Conservation (phyloP, 2,888 invertebrate genomes). For the Melieria picta region DNA sequence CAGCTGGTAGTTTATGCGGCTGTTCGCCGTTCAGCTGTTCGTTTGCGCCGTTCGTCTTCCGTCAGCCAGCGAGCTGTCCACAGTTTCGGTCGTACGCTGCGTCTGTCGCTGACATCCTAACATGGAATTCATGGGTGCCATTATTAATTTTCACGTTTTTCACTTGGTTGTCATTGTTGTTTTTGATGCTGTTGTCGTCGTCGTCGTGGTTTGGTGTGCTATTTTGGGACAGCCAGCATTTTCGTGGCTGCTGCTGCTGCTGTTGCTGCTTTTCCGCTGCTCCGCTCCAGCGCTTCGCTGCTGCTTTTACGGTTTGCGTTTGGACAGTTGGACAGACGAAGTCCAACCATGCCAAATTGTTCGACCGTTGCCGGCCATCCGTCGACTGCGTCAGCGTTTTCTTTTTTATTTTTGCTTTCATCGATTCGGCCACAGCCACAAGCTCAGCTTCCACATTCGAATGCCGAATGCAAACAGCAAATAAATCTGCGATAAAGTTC, state of each 20-base stretch:
- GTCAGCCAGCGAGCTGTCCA: no score
- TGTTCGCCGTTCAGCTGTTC: not conserved
- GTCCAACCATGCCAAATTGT: no score
- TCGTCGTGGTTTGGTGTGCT: not conserved
- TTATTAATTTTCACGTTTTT: conserved; percentile 39
- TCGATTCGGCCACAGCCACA: no score
- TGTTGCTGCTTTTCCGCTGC: not conserved
- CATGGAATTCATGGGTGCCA: conserved; percentile 32
- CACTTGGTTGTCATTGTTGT: conserved; percentile 19
- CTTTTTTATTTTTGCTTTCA: no score
- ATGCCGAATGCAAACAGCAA: no score
- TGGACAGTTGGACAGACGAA: no score
- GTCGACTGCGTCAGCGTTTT: no score
- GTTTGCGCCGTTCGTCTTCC: not conserved
- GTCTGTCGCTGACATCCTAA: conserved; percentile 30
- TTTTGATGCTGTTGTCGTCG: conserved; percentile 14
- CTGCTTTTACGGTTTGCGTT: not conserved
- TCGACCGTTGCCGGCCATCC: no score
- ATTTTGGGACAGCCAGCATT: not conserved
- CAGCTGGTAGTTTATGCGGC: no score
- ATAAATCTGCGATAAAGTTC: no score
- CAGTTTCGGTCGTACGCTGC: no score
- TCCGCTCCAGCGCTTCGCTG: not conserved
- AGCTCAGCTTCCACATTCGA: no score
- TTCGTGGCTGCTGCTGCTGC: not conserved